A percentile compares a stretch with the other conserved stretches of the same genome.
These are phyloP conservation scores for Phrynosoma blainvillii DNA, from an alignment of 2,113 vertebrate species.

Conservation along the genomic window DNA sequence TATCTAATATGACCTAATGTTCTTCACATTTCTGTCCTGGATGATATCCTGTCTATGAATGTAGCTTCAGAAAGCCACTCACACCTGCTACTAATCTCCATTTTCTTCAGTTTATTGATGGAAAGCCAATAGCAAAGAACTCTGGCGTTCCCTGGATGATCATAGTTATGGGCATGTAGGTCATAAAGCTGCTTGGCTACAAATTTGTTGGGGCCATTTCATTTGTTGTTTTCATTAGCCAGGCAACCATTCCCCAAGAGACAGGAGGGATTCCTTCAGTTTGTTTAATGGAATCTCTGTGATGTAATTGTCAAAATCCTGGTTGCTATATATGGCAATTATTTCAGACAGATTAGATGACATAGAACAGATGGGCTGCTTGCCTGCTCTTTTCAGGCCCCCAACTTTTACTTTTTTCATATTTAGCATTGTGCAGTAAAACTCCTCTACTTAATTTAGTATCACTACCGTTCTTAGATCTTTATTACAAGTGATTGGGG, in stretches of 20 bases:
- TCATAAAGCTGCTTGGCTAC: background rate
- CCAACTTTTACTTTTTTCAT: background rate
- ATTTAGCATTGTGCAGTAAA: background rate
- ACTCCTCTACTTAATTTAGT: background rate
- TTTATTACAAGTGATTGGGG: rapidly evolving
- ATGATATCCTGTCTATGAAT: slow-evolving; percentile 10
- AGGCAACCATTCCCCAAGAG: slow-evolving; percentile 29
- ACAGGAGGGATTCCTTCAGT: background rate
- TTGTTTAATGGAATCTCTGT: slow-evolving; percentile 27
- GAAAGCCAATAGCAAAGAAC: slow-evolving; percentile 7
- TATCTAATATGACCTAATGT: background rate
- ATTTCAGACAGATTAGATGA: slow-evolving; percentile 8
- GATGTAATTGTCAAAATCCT: background rate
- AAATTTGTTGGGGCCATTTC: slow-evolving; percentile 4
- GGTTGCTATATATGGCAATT: slow-evolving; percentile 1
- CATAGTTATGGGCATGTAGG: background rate
- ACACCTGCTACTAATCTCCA: background rate
- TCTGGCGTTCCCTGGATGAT: slow-evolving; percentile 4
- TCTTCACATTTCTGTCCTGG: slow-evolving; percentile 16
- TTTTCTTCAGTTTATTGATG: background rate
- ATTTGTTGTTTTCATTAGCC: slow-evolving; percentile 39
- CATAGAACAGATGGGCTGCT: background rate
- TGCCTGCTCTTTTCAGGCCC: background rate
- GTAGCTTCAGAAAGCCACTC: background rate
- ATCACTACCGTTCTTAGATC: background rate